Conservation (phyloP, 92 coral and sea anemone genomes). For the Parazoanthus darwini region DNA sequence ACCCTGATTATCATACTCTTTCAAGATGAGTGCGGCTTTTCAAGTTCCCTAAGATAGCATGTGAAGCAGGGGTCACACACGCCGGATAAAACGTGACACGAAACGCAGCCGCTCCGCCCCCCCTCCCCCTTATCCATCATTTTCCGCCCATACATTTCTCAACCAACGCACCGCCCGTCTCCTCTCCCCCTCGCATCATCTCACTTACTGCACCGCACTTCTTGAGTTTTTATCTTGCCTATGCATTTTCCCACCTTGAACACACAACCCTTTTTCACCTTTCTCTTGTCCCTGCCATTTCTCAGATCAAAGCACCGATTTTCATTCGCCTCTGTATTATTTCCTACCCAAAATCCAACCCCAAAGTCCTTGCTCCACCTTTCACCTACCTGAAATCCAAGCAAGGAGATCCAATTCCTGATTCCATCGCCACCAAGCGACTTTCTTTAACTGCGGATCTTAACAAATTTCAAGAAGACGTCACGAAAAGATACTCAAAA, state of each 20-base stretch:
- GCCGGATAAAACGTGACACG: too few species aligned
- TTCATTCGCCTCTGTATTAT: not conserved
- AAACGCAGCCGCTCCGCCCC: too few species aligned
- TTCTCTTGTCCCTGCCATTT: not conserved
- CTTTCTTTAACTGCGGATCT: slow-evolving; percentile 75
- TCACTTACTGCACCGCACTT: not conserved
- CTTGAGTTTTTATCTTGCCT: not conserved
- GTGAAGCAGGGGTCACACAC: too few species aligned
- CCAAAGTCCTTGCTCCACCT: not conserved
- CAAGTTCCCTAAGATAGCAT: too few species aligned
- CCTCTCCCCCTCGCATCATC: not conserved
- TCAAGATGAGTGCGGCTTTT: too few species aligned
- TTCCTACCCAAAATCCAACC: not conserved
- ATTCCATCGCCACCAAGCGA: slow-evolving; percentile 85
- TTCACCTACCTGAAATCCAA: slow-evolving; percentile 81
- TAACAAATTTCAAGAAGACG: not conserved
- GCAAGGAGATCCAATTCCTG: slow-evolving; percentile 94
- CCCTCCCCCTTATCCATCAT: too few species aligned
- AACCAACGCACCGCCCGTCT: not conserved
- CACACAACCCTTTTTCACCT: not conserved
- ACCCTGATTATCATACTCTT: too few species aligned
- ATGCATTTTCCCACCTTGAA: not conserved
- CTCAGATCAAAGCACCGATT: not conserved
- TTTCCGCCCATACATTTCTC: too few species aligned
- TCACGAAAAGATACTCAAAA: not conserved